Evolutionary conservation across 2,113 vertebrate genomes (phyloP).

Genomic region (Sturnus vulgaris): DNA sequence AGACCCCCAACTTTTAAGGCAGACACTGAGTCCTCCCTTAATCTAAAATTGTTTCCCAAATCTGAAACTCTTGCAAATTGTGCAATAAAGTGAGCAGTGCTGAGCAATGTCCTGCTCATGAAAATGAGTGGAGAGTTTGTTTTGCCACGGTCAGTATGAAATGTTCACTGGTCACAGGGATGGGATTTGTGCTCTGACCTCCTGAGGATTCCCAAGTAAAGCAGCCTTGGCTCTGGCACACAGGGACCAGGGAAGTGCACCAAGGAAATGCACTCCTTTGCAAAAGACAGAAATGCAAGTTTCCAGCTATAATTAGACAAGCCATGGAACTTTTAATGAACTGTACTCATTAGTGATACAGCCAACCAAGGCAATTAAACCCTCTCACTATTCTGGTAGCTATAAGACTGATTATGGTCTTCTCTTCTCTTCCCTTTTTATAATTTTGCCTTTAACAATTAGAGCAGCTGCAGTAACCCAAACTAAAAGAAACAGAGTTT

Average conservation of each 20-base stretch:
- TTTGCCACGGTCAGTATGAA: fast-evolving
- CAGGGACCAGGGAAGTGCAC: background rate
- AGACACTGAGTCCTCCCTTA: background rate
- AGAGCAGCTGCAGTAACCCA: constrained; percentile 25
- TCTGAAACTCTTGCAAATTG: background rate
- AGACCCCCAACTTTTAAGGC: background rate
- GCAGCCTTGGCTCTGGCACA: background rate
- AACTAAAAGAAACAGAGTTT: background rate
- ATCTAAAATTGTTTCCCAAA: background rate
- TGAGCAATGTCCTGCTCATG: background rate
- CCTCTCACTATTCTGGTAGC: background rate
- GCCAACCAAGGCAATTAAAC: background rate
- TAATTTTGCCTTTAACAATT: constrained; percentile 23
- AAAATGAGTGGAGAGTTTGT: background rate
- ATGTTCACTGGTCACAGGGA: background rate
- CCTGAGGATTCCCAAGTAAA: background rate
- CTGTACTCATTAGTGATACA: background rate
- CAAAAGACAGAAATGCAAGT: background rate
- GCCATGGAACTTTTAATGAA: background rate
- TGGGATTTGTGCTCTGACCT: background rate
- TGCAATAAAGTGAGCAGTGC: background rate
- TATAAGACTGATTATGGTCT: background rate
- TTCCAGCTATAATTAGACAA: background rate
- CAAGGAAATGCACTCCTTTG: background rate
- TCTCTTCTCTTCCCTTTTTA: background rate